These are phyloP conservation scores for Empidonax traillii DNA, from an alignment of 2,113 vertebrate genomes.

Conservation along the genomic window DNA sequence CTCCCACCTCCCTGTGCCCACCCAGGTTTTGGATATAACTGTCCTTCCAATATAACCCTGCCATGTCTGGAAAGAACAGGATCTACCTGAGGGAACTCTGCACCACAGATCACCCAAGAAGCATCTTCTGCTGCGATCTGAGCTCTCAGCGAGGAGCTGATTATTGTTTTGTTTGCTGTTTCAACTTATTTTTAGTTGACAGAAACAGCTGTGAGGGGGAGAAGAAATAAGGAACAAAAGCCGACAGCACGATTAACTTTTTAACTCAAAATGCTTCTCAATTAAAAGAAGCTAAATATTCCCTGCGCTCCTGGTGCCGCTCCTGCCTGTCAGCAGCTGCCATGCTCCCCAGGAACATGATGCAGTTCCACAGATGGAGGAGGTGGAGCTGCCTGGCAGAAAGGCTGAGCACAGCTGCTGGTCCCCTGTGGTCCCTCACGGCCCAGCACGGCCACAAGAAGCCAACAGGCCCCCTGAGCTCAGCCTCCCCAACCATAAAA, in stretches of 20 bases:
- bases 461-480: accelerated
- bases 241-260: not conserved
- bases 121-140: not conserved
- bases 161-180: constrained; percentile 1
- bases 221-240: constrained; percentile 34
- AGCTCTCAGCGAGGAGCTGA: not conserved
- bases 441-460: not conserved
- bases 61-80: not conserved
- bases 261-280: not conserved
- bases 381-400: not conserved
- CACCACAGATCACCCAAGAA: not conserved
- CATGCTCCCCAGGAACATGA: not conserved
- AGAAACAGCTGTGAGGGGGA: constrained; percentile 48
- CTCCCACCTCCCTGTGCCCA: not conserved
- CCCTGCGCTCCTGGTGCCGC: not conserved
- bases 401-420: not conserved
- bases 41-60: not conserved
- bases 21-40: not conserved
- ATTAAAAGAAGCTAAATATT: constrained; percentile 2
- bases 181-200: constrained; percentile 29
- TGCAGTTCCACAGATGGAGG: accelerated
- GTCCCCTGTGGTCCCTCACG: not conserved
- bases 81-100: not conserved
- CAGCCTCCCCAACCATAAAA: not conserved
- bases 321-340: not conserved